Conservation (phyloP, 2,888 invertebrate species). For the Hypselothyrea guttata region DNA sequence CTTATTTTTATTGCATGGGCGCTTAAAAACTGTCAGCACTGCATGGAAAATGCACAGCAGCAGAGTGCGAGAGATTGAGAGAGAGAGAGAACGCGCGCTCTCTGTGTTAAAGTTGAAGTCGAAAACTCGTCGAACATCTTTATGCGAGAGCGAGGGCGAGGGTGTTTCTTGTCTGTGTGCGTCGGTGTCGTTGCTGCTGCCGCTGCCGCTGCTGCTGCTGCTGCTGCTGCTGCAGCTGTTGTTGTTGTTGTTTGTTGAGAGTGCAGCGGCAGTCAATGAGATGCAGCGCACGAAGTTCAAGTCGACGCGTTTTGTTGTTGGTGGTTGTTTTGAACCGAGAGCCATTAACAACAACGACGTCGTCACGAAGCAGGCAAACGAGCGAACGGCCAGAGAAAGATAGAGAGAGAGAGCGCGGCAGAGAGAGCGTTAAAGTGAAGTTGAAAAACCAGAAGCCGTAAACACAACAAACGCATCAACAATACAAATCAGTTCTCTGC, state of each 20-base stretch:
- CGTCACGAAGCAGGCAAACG: slow-evolving; percentile 27
- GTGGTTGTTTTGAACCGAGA: slow-evolving; percentile 44
- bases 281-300: slow-evolving; percentile 55
- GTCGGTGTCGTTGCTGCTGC: slow-evolving; percentile 10
- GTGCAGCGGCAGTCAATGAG: slow-evolving; percentile 40
- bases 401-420: slow-evolving; percentile 9
- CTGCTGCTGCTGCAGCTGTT: too few relatives aligned
- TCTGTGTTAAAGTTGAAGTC: slow-evolving; percentile 5
- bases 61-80: neutral
- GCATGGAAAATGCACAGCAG: too few relatives aligned
- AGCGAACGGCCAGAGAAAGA: neutral
- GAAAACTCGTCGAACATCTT: slow-evolving; percentile 46
- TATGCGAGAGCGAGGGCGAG: slow-evolving; percentile 45
- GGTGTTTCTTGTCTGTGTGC: slow-evolving; percentile 47
- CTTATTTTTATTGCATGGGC: too few relatives aligned
- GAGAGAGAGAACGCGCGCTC: slow-evolving; percentile 1
- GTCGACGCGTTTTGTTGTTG: slow-evolving; percentile 30
- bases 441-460: slow-evolving; percentile 69
- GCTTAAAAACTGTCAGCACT: too few relatives aligned
- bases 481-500: slow-evolving; percentile 81
- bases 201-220: too few relatives aligned
- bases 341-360: slow-evolving; percentile 17
- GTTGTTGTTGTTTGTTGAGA: slow-evolving; percentile 26
- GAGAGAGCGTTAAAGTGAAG: slow-evolving; percentile 24
- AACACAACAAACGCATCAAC: slow-evolving; percentile 71